These are phyloP conservation scores for Caradrina kadenii DNA, from an alignment of 2,888 invertebrate genomes.

Conservation along the genomic window DNA sequence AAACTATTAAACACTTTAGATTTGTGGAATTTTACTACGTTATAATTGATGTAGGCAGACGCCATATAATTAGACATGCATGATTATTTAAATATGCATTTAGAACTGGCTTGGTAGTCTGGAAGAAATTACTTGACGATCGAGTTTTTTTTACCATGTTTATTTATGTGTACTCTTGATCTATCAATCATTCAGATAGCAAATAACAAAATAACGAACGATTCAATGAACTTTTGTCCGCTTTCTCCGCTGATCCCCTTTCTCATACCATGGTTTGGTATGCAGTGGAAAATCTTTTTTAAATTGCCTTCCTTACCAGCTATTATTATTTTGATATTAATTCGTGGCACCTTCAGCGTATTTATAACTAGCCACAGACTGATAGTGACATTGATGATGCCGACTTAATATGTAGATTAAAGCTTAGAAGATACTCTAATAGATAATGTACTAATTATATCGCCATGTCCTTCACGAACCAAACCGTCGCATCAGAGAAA, in stretches of 20 bases:
- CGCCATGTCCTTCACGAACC: too few relatives aligned
- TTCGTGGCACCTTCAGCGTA: too few relatives aligned
- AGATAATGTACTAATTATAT: too few relatives aligned
- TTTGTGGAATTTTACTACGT: not conserved
- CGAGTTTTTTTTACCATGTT: conserved; percentile 7
- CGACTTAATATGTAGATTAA: too few relatives aligned
- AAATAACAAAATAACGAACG: conserved; percentile 35
- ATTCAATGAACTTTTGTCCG: conserved; percentile 37
- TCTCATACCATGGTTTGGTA: not conserved
- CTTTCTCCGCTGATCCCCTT: conserved; percentile 1
- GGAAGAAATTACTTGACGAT: conserved; percentile 10
- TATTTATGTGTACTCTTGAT: conserved; percentile 27
- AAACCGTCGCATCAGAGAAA: too few relatives aligned
- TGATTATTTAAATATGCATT: too few relatives aligned
- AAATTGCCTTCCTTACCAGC: too few relatives aligned
- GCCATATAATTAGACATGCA: too few relatives aligned
- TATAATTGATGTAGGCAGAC: not conserved
- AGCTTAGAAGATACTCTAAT: too few relatives aligned
- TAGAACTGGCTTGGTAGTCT: not conserved
- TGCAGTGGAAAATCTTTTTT: not conserved
- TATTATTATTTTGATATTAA: too few relatives aligned
- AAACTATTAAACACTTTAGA: conserved; percentile 13
- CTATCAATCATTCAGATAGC: conserved; percentile 43
- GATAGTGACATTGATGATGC: too few relatives aligned
- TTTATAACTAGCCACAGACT: too few relatives aligned